phyloP scores from a whole-genome alignment of 2,797 vertebrate species.

The Siniperca undulata region DNA sequence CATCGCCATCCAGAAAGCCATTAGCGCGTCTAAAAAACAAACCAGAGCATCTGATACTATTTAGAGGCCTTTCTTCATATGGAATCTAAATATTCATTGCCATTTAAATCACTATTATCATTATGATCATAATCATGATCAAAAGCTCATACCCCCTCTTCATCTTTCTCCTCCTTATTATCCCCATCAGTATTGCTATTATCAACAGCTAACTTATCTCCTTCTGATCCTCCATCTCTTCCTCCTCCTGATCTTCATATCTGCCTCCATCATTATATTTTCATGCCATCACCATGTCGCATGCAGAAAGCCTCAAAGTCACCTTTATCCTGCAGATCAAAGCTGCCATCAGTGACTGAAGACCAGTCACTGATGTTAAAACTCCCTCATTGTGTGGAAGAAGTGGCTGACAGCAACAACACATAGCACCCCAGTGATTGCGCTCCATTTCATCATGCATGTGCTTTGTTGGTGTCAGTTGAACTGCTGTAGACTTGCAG shows the following conservation, averaged over 20 bases:
- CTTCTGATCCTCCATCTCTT: conserved; percentile 14
- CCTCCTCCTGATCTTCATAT: conserved; percentile 32
- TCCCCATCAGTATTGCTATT: neutral
- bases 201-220: conserved; percentile 19
- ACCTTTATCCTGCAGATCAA: conserved; percentile 68
- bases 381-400: conserved; percentile 46
- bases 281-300: conserved; percentile 41
- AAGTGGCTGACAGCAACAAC: conserved; percentile 56
- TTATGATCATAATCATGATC: conserved; percentile 26
- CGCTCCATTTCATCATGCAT: conserved; percentile 79
- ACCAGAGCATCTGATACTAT: neutral
- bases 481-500: conserved; percentile 53
- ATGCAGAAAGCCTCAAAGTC: conserved; percentile 60
- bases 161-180: conserved; percentile 25
- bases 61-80: neutral
- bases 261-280: conserved; percentile 39
- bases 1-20: neutral
- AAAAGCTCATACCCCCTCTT: neutral
- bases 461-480: conserved; percentile 56
- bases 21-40: neutral
- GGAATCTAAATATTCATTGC: neutral
- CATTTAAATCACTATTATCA: conserved; percentile 8
- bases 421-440: conserved; percentile 53
- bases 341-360: conserved; percentile 54
- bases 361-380: conserved; percentile 49